A percentile compares a stretch with the other conserved stretches of the same genome.
Conservation (phyloP, 2,888 invertebrate genomes). For the Lycocerus yunnanus region DNA sequence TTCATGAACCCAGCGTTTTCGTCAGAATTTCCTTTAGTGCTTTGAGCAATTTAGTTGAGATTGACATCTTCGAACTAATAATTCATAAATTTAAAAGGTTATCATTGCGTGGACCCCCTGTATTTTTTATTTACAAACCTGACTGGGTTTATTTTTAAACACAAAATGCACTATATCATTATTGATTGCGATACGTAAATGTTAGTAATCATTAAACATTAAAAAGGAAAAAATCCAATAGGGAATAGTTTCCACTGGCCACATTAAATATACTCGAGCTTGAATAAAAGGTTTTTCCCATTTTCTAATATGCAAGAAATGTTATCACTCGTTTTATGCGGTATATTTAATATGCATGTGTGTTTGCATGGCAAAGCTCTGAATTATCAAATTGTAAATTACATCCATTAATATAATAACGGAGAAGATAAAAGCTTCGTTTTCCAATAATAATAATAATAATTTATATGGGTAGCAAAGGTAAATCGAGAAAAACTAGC, state of each 20-base stretch:
- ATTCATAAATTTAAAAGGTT: background rate
- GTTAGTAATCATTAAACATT: background rate
- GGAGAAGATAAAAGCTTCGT: background rate
- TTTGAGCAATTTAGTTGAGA: background rate
- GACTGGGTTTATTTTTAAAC: background rate
- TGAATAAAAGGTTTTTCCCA: background rate
- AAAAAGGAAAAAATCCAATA: background rate
- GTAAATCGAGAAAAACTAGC: background rate
- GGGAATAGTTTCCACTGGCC: background rate
- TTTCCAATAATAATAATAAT: background rate
- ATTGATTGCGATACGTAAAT: background rate
- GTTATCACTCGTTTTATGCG: no score
- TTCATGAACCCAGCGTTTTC: no score
- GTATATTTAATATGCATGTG: no score
- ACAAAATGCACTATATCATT: background rate
- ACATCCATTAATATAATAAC: background rate
- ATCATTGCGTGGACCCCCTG: background rate
- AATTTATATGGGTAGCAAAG: background rate
- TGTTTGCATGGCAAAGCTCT: no score
- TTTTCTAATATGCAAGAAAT: background rate
- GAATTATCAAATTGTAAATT: no score
- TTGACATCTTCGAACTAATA: background rate
- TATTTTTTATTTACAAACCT: background rate
- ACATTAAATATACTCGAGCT: background rate
- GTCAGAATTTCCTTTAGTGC: background rate